A percentile compares a stretch with the other conserved stretches of the same genome.
Conservation (phyloP, 1,140 invertebrate species). For the Drosophila micromelanica region DNA sequence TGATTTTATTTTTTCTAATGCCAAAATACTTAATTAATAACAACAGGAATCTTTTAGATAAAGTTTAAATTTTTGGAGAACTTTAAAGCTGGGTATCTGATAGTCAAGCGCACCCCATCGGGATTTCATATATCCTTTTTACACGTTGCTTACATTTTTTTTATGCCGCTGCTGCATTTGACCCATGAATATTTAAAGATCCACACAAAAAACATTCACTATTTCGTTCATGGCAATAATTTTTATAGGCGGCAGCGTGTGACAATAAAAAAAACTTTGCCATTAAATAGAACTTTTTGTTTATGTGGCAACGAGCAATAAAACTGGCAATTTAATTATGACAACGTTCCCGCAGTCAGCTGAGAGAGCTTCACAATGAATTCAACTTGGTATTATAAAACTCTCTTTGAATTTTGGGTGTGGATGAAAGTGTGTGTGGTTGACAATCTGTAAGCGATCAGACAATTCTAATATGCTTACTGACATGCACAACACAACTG, state of each 20-base stretch:
- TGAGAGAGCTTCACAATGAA: slow-evolving; percentile 50
- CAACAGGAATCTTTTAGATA: too few species aligned
- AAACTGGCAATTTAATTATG: slow-evolving; percentile 77
- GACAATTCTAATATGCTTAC: slow-evolving; percentile 73
- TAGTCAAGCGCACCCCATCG: background rate
- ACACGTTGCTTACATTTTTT: slow-evolving; percentile 6
- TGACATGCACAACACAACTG: slow-evolving; percentile 56
- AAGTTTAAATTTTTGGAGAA: too few species aligned
- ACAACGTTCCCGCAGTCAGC: slow-evolving; percentile 44
- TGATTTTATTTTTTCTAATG: too few species aligned
- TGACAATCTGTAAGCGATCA: slow-evolving; percentile 75
- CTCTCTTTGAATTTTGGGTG: slow-evolving; percentile 41
- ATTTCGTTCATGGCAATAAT: slow-evolving; percentile 47
- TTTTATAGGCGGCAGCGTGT: slow-evolving; percentile 54
- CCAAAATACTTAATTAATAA: too few species aligned
- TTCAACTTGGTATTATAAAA: slow-evolving; percentile 65
- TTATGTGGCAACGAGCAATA: slow-evolving; percentile 54
- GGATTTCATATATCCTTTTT: background rate
- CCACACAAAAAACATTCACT: slow-evolving; percentile 30
- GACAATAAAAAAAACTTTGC: slow-evolving; percentile 27
- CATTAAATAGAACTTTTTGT: slow-evolving; percentile 61
- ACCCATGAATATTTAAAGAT: slow-evolving; percentile 80
- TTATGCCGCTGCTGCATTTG: slow-evolving; percentile 23
- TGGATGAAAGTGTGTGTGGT: slow-evolving; percentile 20
- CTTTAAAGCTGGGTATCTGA: background rate